phyloP scores from a whole-genome alignment of 1,140 invertebrate genomes.

The Magallana ariakensis region DNA sequence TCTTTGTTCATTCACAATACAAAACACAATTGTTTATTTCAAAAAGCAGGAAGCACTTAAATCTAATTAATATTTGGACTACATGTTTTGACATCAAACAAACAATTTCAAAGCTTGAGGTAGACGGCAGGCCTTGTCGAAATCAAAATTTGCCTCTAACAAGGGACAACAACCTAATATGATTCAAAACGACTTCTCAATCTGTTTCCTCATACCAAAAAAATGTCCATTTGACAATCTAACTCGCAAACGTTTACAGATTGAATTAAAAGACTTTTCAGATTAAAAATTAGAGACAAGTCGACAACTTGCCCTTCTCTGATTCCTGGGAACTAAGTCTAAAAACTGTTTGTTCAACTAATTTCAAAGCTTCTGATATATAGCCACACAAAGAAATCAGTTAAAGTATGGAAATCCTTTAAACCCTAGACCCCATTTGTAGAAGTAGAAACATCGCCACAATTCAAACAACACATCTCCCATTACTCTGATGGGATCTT shows the following conservation, averaged over 20 bases:
- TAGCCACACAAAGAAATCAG: neutral
- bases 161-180: too few species aligned
- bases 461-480: constrained; percentile 8
- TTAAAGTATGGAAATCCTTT: constrained; percentile 31
- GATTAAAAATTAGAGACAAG: too few species aligned
- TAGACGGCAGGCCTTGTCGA: neutral
- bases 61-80: constrained; percentile 33
- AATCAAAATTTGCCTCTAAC: too few species aligned
- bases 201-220: too few species aligned
- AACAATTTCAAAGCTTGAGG: neutral
- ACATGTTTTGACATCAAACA: neutral
- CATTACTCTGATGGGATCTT: constrained; percentile 1
- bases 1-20: constrained; percentile 32
- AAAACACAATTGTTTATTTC: constrained; percentile 18
- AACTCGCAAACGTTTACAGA: too few species aligned
- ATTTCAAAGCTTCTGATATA: neutral
- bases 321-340: neutral
- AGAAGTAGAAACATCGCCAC: neutral
- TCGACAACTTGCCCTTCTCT: neutral
- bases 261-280: too few species aligned
- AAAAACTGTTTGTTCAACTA: neutral
- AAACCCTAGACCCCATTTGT: constrained; percentile 18
- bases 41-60: constrained; percentile 34
- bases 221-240: too few species aligned
- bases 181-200: too few species aligned